Conservation (phyloP, 2,113 vertebrate genomes). For the Pomatorhinus ruficollis region DNA sequence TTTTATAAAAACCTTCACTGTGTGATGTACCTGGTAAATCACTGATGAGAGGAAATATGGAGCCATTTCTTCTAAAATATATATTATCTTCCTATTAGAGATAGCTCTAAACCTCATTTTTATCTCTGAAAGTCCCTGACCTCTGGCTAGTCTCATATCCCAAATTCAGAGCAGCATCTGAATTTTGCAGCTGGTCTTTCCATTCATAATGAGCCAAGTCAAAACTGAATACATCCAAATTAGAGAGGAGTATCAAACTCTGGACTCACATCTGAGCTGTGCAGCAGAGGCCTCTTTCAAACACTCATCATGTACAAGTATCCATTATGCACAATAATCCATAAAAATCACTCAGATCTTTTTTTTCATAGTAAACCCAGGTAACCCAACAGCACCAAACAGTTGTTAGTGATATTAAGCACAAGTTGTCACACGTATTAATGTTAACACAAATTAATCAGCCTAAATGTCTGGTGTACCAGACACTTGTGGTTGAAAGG, state of each 20-base stretch:
- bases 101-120: not conserved
- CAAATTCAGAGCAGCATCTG: constrained; percentile 27
- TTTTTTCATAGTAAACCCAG: not conserved
- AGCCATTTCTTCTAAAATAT: not conserved
- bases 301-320: not conserved
- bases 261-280: not conserved
- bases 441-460: not conserved
- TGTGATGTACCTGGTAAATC: not conserved
- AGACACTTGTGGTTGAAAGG: not conserved
- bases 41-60: not conserved
- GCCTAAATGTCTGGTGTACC: accelerated
- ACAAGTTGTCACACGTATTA: not conserved
- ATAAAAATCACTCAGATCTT: not conserved
- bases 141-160: not conserved
- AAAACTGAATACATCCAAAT: constrained; percentile 31
- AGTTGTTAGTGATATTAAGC: not conserved
- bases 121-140: not conserved
- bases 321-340: not conserved
- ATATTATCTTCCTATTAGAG: constrained; percentile 17
- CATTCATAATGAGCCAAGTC: constrained; percentile 26
- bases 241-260: constrained; percentile 9
- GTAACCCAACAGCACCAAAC: not conserved
- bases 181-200: constrained; percentile 36
- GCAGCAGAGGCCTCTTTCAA: not conserved
- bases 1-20: not conserved